These are phyloP conservation scores for Megaceryle maxima DNA, from an alignment of 2,113 vertebrate genomes.

Conservation along the genomic window DNA sequence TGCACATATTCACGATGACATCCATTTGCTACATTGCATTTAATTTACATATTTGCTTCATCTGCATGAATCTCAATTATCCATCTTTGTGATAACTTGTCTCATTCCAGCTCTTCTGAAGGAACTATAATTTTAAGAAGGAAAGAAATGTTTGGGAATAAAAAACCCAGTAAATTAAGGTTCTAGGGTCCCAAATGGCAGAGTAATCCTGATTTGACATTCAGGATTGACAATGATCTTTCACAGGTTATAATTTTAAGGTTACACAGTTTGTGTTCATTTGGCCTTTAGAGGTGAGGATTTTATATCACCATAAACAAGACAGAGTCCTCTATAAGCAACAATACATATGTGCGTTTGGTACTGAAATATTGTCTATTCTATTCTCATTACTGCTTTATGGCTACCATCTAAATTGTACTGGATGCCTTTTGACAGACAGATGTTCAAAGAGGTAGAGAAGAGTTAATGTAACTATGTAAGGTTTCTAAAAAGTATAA, in stretches of 20 bases:
- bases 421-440: not conserved
- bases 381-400: not conserved
- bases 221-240: not conserved
- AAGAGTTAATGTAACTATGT: not conserved
- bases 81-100: not conserved
- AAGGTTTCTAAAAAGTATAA: not conserved
- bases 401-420: not conserved
- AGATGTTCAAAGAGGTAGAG: not conserved
- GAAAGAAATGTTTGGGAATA: fast-evolving
- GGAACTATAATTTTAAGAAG: not conserved
- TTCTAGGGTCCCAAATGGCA: not conserved
- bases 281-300: not conserved
- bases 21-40: not conserved
- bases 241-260: not conserved
- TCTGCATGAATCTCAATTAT: conserved; percentile 28
- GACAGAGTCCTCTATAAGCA: not conserved
- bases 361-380: not conserved
- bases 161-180: not conserved
- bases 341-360: not conserved
- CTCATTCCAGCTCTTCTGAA: not conserved
- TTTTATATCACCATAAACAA: not conserved
- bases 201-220: not conserved
- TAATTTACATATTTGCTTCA: conserved; percentile 43
- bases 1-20: not conserved
- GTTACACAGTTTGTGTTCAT: not conserved